Evolutionary conservation across 1,140 invertebrate species (phyloP), one percentile per base, ranked within the genome.

Genomic region (Teleopsis dalmanni): DNA sequence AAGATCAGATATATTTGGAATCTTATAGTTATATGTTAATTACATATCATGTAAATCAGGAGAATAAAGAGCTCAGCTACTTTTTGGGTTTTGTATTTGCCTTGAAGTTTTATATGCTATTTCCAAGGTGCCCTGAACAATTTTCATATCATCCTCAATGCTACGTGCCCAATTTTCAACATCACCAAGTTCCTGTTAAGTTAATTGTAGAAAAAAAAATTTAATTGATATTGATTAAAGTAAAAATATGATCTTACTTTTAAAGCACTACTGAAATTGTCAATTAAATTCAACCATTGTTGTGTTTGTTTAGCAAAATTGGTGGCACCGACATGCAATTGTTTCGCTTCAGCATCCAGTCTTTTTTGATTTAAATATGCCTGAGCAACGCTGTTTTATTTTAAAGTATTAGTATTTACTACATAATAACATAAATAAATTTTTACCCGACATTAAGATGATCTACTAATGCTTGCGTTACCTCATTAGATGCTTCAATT

Each of bases 331-430:
- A 85, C 81, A 62, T 98, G 93, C n/a, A 99, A 74, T 54, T 94
- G 86, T 73, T 97, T 97, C 3, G 94, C 93, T 78, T 99, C 95
- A 3, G 91, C 85, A 75, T 99, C 95, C 23, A 99, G 74, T 65
- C 92, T 86, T 65, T 97, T 97, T 71, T 99, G 95, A 74, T 99
- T 98, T 31, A 97, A 76, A 72, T 99, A 99, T 4, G 95, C 95
- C 75, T 98, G 92, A 4, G 95, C 92, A 21, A 98, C 94, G 22
- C 80, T 88, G 29, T 19, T 18, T 29, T 0, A 50, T 37, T n/a
- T 14, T 27, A 8, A 29, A n/a, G 26, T 35, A 36, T n/a, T 19
- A 16, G 21, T 26, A 48, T 47, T 6, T 19, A 8, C 23, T 34
- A 33, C 38, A 43, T 43, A n/a, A 8, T 14, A 16, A 47, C 38